Percentiles rank a stretch among this genome's conserved stretches.
phyloP scores from a whole-genome alignment of 2,888 invertebrate genomes.

The Ochropleura plecta region DNA sequence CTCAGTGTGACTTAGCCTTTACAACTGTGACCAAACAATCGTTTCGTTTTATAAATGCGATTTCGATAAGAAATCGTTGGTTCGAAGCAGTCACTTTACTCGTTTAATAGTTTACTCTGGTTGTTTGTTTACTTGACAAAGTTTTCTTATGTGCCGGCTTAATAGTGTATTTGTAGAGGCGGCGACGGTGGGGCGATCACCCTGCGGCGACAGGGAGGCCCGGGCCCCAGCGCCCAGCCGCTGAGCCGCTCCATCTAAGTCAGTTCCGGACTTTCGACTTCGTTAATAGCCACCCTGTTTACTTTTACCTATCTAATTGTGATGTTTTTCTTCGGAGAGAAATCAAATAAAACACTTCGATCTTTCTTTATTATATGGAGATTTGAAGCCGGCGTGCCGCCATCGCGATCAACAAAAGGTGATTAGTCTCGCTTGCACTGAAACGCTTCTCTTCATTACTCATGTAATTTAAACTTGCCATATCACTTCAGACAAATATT shows the following conservation, averaged over 20 bases:
- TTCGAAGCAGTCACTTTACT: constrained; percentile 55
- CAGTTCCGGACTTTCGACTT: constrained; percentile 71
- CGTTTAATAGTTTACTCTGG: constrained; percentile 71
- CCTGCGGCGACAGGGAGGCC: constrained; percentile 68
- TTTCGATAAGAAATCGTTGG: constrained; percentile 58
- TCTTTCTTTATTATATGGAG: constrained; percentile 35
- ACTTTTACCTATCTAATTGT: constrained; percentile 68
- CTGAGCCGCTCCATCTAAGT: constrained; percentile 64
- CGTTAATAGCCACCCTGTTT: constrained; percentile 72
- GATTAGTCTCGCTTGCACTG: constrained; percentile 31
- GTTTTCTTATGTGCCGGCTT: constrained; percentile 77
- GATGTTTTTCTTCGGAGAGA: constrained; percentile 55
- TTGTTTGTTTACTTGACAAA: constrained; percentile 75
- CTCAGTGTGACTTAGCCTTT: constrained; percentile 35
- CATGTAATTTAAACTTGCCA: constrained; percentile 17
- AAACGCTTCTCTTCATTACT: constrained; percentile 26
- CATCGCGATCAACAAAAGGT: constrained; percentile 18
- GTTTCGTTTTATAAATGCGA: constrained; percentile 54
- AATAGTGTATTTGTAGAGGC: constrained; percentile 76
- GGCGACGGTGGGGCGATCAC: constrained; percentile 70
- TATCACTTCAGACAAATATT: constrained; percentile 16
- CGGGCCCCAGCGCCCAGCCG: constrained; percentile 48
- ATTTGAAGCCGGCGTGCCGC: constrained; percentile 29
- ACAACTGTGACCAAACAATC: constrained; percentile 37
- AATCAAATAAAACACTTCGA: constrained; percentile 62